phyloP scores from a whole-genome alignment of 2,888 invertebrate genomes.

The Andrena dorsata region DNA sequence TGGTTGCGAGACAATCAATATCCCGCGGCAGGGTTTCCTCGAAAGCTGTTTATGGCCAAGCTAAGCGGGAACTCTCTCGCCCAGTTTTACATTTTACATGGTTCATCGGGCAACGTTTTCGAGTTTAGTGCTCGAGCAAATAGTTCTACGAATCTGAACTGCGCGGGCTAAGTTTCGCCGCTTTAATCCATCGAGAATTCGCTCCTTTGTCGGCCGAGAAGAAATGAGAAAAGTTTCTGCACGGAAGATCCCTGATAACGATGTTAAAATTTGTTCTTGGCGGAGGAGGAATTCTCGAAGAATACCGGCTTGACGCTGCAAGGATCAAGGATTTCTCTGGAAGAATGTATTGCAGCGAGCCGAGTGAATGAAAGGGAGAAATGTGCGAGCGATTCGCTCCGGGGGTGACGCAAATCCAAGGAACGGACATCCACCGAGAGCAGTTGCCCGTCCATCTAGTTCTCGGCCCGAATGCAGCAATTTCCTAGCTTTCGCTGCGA shows the following conservation, averaged over 20 bases:
- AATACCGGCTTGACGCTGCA: background rate
- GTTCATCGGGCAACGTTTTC: background rate
- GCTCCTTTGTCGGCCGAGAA: background rate
- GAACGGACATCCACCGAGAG: too few relatives aligned
- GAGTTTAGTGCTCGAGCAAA: background rate
- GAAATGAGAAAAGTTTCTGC: constrained; percentile 38
- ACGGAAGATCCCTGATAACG: constrained; percentile 11
- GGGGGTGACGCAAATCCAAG: too few relatives aligned
- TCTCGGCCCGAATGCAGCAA: background rate
- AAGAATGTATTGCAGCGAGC: background rate
- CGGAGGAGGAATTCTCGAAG: background rate
- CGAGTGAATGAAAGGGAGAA: too few relatives aligned
- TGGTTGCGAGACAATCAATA: constrained; percentile 5
- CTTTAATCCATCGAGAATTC: constrained; percentile 8
- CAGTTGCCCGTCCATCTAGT: too few relatives aligned
- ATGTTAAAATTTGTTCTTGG: constrained; percentile 9
- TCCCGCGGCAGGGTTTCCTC: background rate
- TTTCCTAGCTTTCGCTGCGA: background rate
- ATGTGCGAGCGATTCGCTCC: too few relatives aligned
- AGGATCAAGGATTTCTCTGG: background rate
- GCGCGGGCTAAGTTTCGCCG: background rate
- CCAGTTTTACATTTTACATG: background rate
- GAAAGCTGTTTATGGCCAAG: background rate
- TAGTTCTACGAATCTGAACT: background rate
- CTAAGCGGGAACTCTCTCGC: too few relatives aligned